Base-by-base conservation (phyloP, 2,888 invertebrate genomes). In the Melinaea menophilus region DNA sequence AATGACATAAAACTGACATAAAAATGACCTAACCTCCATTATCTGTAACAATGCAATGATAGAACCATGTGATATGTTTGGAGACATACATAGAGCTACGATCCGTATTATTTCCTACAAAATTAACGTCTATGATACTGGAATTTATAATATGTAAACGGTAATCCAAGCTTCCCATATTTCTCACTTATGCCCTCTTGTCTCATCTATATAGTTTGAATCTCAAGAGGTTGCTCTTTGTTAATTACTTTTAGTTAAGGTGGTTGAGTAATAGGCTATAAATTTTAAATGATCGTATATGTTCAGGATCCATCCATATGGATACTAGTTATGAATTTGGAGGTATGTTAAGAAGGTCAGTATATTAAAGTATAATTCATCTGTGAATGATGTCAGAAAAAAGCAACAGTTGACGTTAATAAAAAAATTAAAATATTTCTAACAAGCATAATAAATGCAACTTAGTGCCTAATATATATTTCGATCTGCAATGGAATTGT, bases 181-280 rank as follows among this genome's bases (percentile, higher is more conserved):
- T 57, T 65, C 62, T 57, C 57, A 65, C 56, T 61, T 59, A 65
- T 61, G 58, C 47, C 46, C 48, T 58, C 61, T 55, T 62, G 62
- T 62, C 64, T 65, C 62, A 61, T 65, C 63, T 48, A 55, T 62
- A 57, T 58, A 45, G 64, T 67, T 63, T 63, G 64, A 56, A 65
- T 63, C 64, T 65, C 67, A 7, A 31, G 67, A 67, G 63, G 59
- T 48, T 37, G 54, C 51, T 57, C 48, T 69, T 66, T 61, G 65
- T 61, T 65, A 66, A 66, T 68, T 68, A 65, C 63, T 55, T 63
- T 63, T 62, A 65, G 65, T 62, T 67, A 62, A 63, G 59, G 65
- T 67, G 65, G 41, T 63, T 51, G 56, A 48, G 58, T 66, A 69
- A 67, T 65, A 61, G 64, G 64, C 63, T 57, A 63, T 67, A 63